Conservation (phyloP, 2,113 vertebrate genomes). For the Acrocephalus arundinaceus region DNA sequence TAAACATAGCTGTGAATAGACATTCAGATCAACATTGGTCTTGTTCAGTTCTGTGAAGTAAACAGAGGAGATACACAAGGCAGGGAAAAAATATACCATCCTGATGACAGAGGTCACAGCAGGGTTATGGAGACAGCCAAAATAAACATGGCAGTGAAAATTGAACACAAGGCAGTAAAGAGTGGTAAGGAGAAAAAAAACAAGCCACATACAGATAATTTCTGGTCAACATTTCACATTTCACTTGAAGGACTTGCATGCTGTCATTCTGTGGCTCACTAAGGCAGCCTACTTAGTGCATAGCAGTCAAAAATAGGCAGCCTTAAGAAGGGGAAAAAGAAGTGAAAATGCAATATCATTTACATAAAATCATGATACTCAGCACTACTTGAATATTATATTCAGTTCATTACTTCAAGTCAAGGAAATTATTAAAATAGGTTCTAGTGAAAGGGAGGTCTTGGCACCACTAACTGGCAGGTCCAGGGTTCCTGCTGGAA, state of each 20-base stretch:
- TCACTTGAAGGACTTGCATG: background rate
- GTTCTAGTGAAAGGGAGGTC: background rate
- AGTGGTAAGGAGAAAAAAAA: background rate
- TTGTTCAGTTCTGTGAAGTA: slow-evolving; percentile 8
- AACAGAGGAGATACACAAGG: background rate
- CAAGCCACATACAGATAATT: background rate
- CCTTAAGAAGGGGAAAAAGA: background rate
- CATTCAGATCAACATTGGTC: background rate
- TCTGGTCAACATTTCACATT: background rate
- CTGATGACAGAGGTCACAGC: slow-evolving; percentile 6
- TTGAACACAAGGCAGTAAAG: background rate
- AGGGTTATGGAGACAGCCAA: slow-evolving; percentile 6
- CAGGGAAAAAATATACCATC: background rate
- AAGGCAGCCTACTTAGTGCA: background rate
- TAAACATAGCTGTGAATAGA: slow-evolving; percentile 35
- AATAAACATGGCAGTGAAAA: slow-evolving; percentile 13
- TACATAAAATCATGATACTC: background rate
- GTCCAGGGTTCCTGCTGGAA: background rate
- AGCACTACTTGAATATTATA: background rate
- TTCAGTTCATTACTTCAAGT: background rate
- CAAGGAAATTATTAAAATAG: background rate
- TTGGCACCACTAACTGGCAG: background rate
- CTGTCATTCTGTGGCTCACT: background rate
- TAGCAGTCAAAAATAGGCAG: background rate
- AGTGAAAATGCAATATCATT: background rate